Conservation (phyloP, 2,113 vertebrate genomes). For the Canis aureus region DNA sequence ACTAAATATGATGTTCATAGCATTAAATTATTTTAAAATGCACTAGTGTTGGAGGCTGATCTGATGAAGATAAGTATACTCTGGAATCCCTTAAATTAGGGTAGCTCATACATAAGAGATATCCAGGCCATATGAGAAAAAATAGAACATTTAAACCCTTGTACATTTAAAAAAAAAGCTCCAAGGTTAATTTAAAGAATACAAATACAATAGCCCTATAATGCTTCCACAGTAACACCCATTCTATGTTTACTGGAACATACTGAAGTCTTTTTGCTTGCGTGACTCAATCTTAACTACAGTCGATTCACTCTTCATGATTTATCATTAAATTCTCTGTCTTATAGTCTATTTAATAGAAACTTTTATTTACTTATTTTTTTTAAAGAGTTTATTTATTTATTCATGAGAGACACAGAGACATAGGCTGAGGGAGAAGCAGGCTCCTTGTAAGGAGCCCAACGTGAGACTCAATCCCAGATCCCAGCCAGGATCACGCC, state of each 20-base stretch:
- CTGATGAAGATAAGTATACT: slow-evolving; percentile 13
- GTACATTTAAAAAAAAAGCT: slow-evolving; percentile 12
- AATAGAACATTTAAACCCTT: not conserved
- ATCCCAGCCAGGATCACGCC: too few relatives aligned
- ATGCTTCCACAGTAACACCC: not conserved
- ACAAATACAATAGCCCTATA: not conserved
- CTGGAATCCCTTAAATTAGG: slow-evolving; percentile 36
- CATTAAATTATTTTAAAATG: slow-evolving; percentile 11
- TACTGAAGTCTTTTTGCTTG: not conserved
- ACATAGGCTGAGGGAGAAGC: too few relatives aligned
- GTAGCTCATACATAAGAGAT: not conserved
- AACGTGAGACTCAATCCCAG: too few relatives aligned
- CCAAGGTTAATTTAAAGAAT: not conserved
- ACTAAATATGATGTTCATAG: not conserved
- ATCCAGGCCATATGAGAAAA: not conserved
- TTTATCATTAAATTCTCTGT: slow-evolving; percentile 15
- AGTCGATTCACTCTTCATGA: not conserved
- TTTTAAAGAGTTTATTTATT: too few relatives aligned
- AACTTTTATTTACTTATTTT: not conserved
- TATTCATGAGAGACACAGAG: too few relatives aligned
- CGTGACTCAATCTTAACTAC: slow-evolving; percentile 2
- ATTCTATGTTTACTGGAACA: slow-evolving; percentile 24
- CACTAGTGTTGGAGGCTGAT: not conserved
- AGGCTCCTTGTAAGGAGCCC: too few relatives aligned
- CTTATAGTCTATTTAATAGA: not conserved